A percentile compares a stretch with the other conserved stretches of the same genome.
These are phyloP conservation scores for Syrphus vitripennis DNA, from an alignment of 2,888 invertebrate species.

Conservation along the genomic window DNA sequence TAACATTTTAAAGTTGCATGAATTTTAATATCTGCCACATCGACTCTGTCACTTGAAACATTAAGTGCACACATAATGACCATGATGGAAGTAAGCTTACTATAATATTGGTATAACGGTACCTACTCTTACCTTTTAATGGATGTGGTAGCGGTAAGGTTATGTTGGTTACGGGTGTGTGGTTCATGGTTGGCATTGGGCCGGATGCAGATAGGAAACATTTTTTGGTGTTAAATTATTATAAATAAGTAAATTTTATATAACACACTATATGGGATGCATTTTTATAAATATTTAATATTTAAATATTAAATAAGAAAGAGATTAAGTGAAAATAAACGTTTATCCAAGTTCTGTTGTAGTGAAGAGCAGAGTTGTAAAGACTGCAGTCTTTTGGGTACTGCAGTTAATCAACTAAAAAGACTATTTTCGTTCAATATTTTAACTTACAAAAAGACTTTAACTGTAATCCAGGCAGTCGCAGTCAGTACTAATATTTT, in stretches of 20 bases:
- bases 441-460: no score
- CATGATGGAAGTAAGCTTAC: slow-evolving; percentile 32
- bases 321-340: background rate
- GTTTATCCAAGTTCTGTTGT: background rate
- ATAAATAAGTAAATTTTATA: background rate
- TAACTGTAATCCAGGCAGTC: no score
- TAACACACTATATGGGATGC: background rate
- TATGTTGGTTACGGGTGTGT: background rate
- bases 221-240: background rate
- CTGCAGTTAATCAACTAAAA: no score
- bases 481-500: no score
- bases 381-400: no score
- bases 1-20: slow-evolving; percentile 52
- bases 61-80: slow-evolving; percentile 44
- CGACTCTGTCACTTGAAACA: slow-evolving; percentile 29
- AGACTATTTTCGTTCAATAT: no score
- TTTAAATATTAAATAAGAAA: background rate
- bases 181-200: background rate
- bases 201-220: background rate
- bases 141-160: slow-evolving; percentile 35
- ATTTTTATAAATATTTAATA: background rate
- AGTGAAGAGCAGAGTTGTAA: no score
- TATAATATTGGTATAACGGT: background rate
- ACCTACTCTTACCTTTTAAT: slow-evolving; percentile 31
- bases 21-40: slow-evolving; percentile 33